Evolutionary conservation across 30 jellyfish, hydroid and myxozoan genomes (phyloP).

Genomic region (Morbakka virulenta): DNA sequence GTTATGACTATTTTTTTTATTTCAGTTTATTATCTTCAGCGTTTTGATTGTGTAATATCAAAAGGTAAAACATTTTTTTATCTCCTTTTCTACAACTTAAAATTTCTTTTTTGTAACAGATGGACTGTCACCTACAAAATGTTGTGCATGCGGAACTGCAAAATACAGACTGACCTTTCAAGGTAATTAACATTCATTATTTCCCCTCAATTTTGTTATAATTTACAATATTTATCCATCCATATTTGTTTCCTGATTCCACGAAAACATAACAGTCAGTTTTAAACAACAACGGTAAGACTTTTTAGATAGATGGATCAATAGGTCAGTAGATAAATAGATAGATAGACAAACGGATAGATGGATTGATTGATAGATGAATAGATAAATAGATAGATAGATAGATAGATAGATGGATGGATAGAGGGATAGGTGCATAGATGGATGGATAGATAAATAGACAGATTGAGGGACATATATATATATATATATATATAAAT

Average conservation of each 20-base stretch:
- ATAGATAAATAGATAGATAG: not conserved
- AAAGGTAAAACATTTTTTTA: too few relatives aligned
- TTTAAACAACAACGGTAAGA: not conserved
- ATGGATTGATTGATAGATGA: not conserved
- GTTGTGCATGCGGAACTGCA: conserved; percentile 77
- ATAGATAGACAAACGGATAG: not conserved
- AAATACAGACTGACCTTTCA: conserved; percentile 46
- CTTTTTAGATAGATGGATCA: not conserved
- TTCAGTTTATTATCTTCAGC: too few relatives aligned
- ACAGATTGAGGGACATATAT: not conserved
- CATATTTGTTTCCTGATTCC: too few relatives aligned
- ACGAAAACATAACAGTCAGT: not conserved
- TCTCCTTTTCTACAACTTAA: not conserved
- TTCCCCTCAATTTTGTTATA: not conserved
- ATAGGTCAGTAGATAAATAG: not conserved
- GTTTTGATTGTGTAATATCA: too few relatives aligned
- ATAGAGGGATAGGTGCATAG: not conserved
- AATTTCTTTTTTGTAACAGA: not conserved
- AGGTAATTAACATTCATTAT: conserved; percentile 25
- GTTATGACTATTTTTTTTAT: too few relatives aligned
- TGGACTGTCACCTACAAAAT: not conserved
- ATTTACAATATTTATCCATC: too few relatives aligned
- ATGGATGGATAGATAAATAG: not conserved
- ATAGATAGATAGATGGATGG: not conserved
- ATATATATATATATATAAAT: too few relatives aligned